phyloP scores from a whole-genome alignment of 2,113 vertebrate genomes.

The Gambusia affinis region DNA sequence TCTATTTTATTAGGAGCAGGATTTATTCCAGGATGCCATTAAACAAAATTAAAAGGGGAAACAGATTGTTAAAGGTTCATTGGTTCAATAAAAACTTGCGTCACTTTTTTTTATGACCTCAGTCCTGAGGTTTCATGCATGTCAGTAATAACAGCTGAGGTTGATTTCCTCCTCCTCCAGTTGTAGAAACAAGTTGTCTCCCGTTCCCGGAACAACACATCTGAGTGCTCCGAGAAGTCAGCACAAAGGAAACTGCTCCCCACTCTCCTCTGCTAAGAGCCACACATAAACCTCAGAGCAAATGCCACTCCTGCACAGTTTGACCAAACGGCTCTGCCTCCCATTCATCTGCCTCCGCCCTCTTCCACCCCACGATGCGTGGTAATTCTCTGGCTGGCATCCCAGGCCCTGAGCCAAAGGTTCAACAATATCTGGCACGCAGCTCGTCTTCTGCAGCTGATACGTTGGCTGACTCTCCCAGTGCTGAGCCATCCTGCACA shows the following conservation, averaged over 20 bases:
- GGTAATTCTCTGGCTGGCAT: conserved; percentile 54
- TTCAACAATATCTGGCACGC: conserved; percentile 48
- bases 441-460: conserved; percentile 32
- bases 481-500: conserved; percentile 19
- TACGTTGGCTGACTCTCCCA: conserved; percentile 33
- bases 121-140: not conserved
- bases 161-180: conserved; percentile 7
- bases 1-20: not conserved
- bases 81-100: no score
- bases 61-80: not conserved
- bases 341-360: conserved; percentile 50
- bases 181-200: conserved; percentile 11
- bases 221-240: not conserved
- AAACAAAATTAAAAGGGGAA: not conserved
- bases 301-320: conserved; percentile 37
- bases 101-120: not conserved
- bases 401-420: conserved; percentile 32
- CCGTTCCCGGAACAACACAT: conserved; percentile 23
- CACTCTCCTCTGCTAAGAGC: conserved; percentile 16
- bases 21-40: not conserved
- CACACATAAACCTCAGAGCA: conserved; percentile 29
- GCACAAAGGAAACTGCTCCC: not conserved
- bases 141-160: conserved; percentile 7
- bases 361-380: conserved; percentile 26
- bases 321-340: conserved; percentile 38